A percentile compares a stretch with the other conserved stretches of the same genome.
Conservation (phyloP, 2,888 invertebrate genomes). For the Tenthredo scrophulariae region DNA sequence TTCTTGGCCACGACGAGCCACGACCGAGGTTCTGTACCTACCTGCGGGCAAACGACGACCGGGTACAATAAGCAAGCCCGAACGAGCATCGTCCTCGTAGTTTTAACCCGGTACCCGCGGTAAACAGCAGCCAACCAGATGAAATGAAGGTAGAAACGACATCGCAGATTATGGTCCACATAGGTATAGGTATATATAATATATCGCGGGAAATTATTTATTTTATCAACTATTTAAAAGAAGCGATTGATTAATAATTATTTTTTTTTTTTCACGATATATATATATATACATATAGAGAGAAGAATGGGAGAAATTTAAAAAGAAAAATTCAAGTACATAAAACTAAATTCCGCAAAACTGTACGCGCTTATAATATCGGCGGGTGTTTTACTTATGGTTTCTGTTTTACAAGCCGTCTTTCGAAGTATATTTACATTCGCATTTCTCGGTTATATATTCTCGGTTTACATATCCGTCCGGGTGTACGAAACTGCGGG, state of each 20-base stretch:
- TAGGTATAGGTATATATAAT: too few species aligned
- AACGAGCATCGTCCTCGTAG: background rate
- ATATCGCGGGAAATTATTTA: background rate
- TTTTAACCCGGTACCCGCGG: background rate
- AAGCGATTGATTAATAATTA: too few species aligned
- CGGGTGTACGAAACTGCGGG: background rate
- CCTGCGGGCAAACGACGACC: conserved; percentile 17
- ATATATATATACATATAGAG: background rate
- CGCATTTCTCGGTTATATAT: conserved; percentile 4
- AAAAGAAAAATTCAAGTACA: background rate
- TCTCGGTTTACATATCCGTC: conserved; percentile 4
- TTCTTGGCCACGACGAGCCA: conserved; percentile 61
- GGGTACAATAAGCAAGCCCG: conserved; percentile 14
- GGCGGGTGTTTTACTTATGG: background rate
- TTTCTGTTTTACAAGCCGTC: conserved; percentile 4
- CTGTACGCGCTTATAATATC: background rate
- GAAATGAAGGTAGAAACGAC: background rate
- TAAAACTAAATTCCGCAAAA: background rate
- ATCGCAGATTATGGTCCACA: background rate
- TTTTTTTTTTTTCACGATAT: background rate
- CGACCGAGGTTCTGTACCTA: conserved; percentile 26
- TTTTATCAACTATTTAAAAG: background rate
- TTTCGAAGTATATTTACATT: conserved; percentile 4
- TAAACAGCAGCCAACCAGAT: background rate
- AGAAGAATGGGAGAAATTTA: background rate